Evolutionary conservation across 35 echinoderm and acorn worm species (phyloP).

Genomic region (Ophioderma brevispina): DNA sequence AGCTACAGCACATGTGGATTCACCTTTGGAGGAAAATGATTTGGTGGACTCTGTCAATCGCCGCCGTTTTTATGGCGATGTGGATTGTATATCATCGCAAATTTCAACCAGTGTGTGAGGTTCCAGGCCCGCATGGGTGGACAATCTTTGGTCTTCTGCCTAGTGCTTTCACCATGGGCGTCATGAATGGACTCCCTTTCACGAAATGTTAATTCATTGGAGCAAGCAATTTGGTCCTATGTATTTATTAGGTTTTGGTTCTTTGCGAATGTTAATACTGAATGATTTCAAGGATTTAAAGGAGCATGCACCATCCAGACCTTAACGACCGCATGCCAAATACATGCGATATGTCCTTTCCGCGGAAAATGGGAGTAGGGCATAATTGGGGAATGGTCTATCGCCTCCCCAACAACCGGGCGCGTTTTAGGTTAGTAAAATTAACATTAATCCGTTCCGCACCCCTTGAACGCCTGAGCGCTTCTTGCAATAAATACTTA

Average conservation of each 20-base stretch:
- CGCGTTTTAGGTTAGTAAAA: no score
- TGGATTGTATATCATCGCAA: no score
- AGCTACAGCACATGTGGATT: no score
- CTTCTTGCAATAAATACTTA: no score
- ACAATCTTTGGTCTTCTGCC: not conserved
- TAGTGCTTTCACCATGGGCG: not conserved
- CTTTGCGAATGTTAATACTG: not conserved
- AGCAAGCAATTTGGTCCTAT: not conserved
- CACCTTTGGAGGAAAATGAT: no score
- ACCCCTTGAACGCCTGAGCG: no score
- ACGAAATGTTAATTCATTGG: not conserved
- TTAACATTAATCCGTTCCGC: no score
- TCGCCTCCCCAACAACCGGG: no score
- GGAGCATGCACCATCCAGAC: not conserved
- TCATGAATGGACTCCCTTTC: not conserved
- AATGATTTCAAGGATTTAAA: not conserved
- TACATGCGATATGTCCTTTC: not conserved
- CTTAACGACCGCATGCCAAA: not conserved
- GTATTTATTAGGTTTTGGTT: not conserved
- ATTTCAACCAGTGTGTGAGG: not conserved
- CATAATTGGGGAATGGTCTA: no score
- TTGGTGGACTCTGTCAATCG: no score
- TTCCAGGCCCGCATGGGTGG: not conserved
- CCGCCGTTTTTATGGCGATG: no score
- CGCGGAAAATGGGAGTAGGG: not conserved